Evolutionary conservation across 1,140 invertebrate genomes (phyloP), one percentile per base, ranked within the genome.

Genomic region (Chrysomallon squamiferum): DNA sequence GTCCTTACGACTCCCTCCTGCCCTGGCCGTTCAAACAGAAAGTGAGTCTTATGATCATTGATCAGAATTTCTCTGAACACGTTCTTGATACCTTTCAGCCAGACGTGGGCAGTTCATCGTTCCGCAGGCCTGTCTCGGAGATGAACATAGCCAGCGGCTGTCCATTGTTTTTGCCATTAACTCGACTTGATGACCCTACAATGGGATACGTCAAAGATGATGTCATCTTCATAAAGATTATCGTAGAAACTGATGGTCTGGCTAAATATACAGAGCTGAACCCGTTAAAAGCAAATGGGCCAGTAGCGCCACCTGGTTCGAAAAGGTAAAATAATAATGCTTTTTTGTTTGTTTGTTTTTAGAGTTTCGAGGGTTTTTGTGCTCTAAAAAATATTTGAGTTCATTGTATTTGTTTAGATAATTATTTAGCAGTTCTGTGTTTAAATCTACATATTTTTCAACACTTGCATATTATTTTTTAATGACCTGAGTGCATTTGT

Each of bases 91-190:
- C 80, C 2, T 85, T 86, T 64, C 65, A 73, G 43, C 82, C 84
- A 11, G 84, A 83, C 54, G 70, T 73, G 0, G 65, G 68, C 49
- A 81, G 79, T 50, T 76, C 73, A 7, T 78, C 76, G 1, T 86
- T 84, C 69, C 71, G 80, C 50, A 65, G 75, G 22, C 85, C 85
- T 29, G 77, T 72, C 7, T 69, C 77, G 6, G 82, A 85, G 45
- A 84, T 84, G 81, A 86, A 85, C 68, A 84, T 84, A 20, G 84
- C 83, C 2, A 78, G 71, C 61, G 85, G 85, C 0, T 85, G 81
- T 65, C 85, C 83, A 1, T 61, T 80, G 25, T 86, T 86, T 70
- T 69, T 83, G 25, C 68, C 75, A 0, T 66, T 79, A 2, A 50
- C 73, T n/a, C 68, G 71, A 25, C 49, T 86, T n/a, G 66, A 78